Evolutionary conservation across 2,888 invertebrate genomes (phyloP).

Genomic region (Cataglyphis albicans): DNA sequence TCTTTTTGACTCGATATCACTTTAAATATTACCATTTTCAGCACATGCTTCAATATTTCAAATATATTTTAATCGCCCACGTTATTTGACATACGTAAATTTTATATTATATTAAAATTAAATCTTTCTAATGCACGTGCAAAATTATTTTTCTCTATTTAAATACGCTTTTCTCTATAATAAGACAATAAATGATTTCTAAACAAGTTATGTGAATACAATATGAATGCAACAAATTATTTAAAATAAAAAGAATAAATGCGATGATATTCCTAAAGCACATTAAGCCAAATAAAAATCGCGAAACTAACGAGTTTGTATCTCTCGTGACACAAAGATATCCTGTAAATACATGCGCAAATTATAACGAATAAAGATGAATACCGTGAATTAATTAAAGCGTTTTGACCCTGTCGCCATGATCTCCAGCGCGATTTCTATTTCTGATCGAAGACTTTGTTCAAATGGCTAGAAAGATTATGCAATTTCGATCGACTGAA

Average conservation of each 20-base stretch:
- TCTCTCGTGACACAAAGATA: not conserved
- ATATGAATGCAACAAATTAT: not conserved
- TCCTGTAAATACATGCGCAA: not conserved
- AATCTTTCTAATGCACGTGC: not conserved
- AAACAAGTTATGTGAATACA: not conserved
- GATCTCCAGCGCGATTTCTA: constrained; percentile 10
- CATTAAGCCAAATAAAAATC: not conserved
- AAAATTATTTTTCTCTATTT: not conserved
- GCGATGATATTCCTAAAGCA: not conserved
- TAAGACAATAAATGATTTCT: not conserved
- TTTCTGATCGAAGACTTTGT: constrained; percentile 17
- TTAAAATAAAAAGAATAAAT: not conserved
- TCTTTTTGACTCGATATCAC: not conserved
- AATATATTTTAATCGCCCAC: not conserved
- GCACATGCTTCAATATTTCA: not conserved
- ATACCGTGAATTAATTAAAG: not conserved
- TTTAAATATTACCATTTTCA: not conserved
- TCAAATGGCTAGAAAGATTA: constrained; percentile 33
- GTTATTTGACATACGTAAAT: not conserved
- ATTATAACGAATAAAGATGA: not conserved
- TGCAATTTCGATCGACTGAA: constrained; percentile 37
- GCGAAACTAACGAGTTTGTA: not conserved
- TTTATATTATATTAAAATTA: not conserved
- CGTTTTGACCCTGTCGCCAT: not conserved
- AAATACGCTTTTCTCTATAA: not conserved